phyloP scores from a whole-genome alignment of 2,888 invertebrate genomes.

The Phlogophora meticulosa region DNA sequence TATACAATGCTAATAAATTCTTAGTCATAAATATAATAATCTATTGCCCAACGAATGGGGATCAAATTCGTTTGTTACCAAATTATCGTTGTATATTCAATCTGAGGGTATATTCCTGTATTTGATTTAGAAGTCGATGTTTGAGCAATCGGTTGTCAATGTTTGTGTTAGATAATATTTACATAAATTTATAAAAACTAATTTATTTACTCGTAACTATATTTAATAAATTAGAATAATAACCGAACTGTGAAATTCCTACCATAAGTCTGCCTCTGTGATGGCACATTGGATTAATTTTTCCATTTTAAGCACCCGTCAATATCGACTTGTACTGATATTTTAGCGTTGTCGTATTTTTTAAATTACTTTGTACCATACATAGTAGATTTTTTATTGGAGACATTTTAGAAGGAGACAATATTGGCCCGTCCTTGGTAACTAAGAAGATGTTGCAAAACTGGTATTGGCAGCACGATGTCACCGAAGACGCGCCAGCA shows the following conservation, averaged over 20 bases:
- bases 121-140: constrained; percentile 27
- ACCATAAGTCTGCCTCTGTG: constrained; percentile 78
- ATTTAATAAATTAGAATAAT: constrained; percentile 62
- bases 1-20: constrained; percentile 35
- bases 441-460: background rate
- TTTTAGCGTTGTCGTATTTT: constrained; percentile 50
- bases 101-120: constrained; percentile 17
- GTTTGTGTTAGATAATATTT: constrained; percentile 48
- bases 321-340: constrained; percentile 53
- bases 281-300: constrained; percentile 84
- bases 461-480: background rate
- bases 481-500: constrained; percentile 27
- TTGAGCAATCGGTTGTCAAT: constrained; percentile 54
- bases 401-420: constrained; percentile 26
- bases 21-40: constrained; percentile 17
- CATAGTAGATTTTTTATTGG: constrained; percentile 63
- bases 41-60: constrained; percentile 5
- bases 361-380: constrained; percentile 86
- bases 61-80: background rate
- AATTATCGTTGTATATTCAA: constrained; percentile 12
- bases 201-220: constrained; percentile 28
- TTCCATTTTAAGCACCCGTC: constrained; percentile 59
- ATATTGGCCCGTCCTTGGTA: constrained; percentile 15
- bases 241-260: constrained; percentile 63
- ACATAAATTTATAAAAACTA: constrained; percentile 54